Conservation (phyloP, 2,797 vertebrate species). For the Pipistrellus pipistrellus region DNA sequence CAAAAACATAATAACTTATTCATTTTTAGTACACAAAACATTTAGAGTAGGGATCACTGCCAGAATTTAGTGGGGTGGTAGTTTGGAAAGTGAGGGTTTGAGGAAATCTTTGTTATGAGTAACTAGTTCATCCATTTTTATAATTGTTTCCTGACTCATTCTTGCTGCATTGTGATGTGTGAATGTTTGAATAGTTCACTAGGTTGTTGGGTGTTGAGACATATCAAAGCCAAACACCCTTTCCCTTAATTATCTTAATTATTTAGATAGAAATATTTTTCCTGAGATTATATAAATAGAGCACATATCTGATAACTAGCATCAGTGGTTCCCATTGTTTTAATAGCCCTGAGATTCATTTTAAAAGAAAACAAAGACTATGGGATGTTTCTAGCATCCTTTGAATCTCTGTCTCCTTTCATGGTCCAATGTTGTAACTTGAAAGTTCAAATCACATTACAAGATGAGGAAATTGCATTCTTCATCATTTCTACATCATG, state of each 20-base stretch:
- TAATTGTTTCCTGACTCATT: not conserved
- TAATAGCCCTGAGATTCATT: not conserved
- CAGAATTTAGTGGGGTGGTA: not conserved
- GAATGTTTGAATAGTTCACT: not conserved
- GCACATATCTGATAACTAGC: not conserved
- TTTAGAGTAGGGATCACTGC: not conserved
- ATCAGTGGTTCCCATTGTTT: not conserved
- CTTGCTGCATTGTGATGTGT: not conserved
- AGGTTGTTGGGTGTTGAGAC: not conserved
- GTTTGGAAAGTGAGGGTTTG: not conserved
- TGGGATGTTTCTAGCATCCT: not conserved
- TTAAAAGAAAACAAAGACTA: not conserved
- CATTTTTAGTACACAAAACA: conserved; percentile 13
- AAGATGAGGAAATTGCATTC: not conserved
- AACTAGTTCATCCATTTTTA: not conserved
- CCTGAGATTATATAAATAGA: not conserved
- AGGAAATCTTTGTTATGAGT: not conserved
- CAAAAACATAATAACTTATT: not conserved
- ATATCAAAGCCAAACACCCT: not conserved
- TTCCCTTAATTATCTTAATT: conserved; percentile 35
- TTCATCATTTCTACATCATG: not conserved
- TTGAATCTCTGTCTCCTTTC: not conserved
- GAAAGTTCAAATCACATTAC: not conserved
- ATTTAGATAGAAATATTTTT: not conserved
- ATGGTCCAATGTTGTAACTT: not conserved